Base-by-base conservation (phyloP, 2,113 vertebrate genomes). In the Centrocercus urophasianus region DNA sequence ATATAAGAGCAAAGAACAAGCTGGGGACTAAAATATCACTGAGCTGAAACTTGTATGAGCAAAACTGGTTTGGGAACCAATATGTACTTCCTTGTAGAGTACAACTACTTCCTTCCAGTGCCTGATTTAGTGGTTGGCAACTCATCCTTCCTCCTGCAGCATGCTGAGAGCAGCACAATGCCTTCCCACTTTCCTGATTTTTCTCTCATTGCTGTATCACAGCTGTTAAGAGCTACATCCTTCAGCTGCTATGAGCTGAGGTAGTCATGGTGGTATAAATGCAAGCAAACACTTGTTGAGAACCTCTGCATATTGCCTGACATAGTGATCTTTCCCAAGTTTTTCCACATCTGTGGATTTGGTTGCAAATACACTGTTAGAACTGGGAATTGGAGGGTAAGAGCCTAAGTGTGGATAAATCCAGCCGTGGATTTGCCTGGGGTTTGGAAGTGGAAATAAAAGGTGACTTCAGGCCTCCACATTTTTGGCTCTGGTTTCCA, bases 141-240 rank as follows among this genome's bases (percentile, higher is more conserved):
- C 24, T 89, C 52, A 82, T 30, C 22, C 34, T 9, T 43, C 13
- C 38, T 52, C 16, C 36, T 1, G 8, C 56, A 54, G 21, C 2
- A 2, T 40, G 38, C 65, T n/a, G 30, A 36, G 59, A 57, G 21
- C 8, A 20, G 8, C 38, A 34, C 17, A 17, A 21, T 21, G 30
- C 59, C 38, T 40, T 0, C 0, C 20, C 60, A 36, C 11, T 2
- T 12, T 2, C 32, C 2, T 4, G 13, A 15, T 0, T 32, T 36
- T 17, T 6, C 13, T 8, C 4, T 10, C 21, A 3, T 16, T 43
- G 10, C 61, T 56, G 0, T 60, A 50, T 43, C 20, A 38, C 3
- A 8, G 28, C 10, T 13, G 30, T 10, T 57, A 16, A 54, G 27
- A 64, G 14, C 61, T 47, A 1, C 25, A 21, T 20, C 25, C 28